phyloP scores from a whole-genome alignment of 2,888 invertebrate species.

The Plebejus argus region DNA sequence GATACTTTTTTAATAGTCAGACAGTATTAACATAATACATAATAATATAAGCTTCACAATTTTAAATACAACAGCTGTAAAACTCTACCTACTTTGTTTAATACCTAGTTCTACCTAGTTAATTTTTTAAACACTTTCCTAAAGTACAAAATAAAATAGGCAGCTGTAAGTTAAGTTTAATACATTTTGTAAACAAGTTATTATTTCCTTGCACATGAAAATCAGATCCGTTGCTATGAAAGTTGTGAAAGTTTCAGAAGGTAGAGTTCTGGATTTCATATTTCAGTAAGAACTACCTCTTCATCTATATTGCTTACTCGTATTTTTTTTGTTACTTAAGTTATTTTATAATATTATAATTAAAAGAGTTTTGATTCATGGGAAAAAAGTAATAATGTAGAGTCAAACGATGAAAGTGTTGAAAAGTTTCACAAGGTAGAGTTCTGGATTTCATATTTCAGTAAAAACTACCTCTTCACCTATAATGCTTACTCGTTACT shows the following conservation, averaged over 20 bases:
- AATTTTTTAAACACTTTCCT: too few species aligned
- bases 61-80: too few species aligned
- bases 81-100: too few species aligned
- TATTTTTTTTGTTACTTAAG: too few species aligned
- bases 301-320: background rate
- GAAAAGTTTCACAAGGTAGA: background rate
- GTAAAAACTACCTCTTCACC: background rate
- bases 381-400: too few species aligned
- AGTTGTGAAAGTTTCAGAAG: background rate
- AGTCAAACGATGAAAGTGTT: background rate
- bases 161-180: background rate
- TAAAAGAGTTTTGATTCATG: too few species aligned
- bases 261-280: background rate
- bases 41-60: too few species aligned
- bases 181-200: background rate
- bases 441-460: background rate
- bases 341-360: background rate
- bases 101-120: too few species aligned
- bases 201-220: background rate
- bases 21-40: too few species aligned
- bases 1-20: too few species aligned
- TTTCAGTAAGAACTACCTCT: background rate
- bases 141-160: background rate
- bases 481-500: too few species aligned
- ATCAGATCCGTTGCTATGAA: background rate